Conservation (phyloP, 1,140 invertebrate genomes). For the Hirudo medicinalis region DNA sequence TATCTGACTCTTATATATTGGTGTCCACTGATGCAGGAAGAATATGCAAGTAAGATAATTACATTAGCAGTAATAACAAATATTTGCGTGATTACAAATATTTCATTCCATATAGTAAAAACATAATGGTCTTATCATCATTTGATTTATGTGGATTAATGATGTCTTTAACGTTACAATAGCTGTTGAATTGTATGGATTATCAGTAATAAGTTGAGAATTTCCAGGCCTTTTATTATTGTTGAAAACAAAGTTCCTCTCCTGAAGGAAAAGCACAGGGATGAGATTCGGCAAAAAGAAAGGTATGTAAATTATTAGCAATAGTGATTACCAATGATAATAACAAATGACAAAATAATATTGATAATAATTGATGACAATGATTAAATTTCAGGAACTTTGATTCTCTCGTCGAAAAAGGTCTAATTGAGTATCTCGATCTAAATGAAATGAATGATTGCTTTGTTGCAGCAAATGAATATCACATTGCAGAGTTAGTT, state of each 20-base stretch:
- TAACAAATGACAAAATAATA: neutral
- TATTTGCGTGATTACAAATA: too few relatives aligned
- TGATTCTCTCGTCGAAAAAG: constrained; percentile 82
- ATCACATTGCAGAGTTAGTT: constrained; percentile 51
- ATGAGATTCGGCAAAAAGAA: constrained; percentile 65
- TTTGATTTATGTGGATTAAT: too few relatives aligned
- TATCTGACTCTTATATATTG: constrained; percentile 73
- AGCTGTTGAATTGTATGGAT: neutral
- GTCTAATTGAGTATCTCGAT: constrained; percentile 90
- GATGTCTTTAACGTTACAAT: neutral
- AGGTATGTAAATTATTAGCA: constrained; percentile 33
- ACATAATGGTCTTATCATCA: too few relatives aligned
- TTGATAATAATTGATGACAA: neutral
- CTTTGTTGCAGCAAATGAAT: constrained; percentile 76
- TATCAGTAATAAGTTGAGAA: neutral
- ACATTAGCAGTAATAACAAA: too few relatives aligned
- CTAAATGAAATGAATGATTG: constrained; percentile 98
- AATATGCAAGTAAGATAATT: constrained; percentile 57
- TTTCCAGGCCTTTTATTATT: constrained; percentile 72
- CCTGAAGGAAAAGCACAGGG: constrained; percentile 63
- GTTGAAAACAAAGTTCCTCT: constrained; percentile 54
- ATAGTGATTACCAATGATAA: neutral
- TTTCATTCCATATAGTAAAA: too few relatives aligned
- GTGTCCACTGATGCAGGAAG: constrained; percentile 91
- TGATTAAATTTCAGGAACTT: constrained; percentile 49